These are phyloP conservation scores for Sinocyclocheilus grahami DNA, from an alignment of 2,113 vertebrate genomes.

Conservation along the genomic window DNA sequence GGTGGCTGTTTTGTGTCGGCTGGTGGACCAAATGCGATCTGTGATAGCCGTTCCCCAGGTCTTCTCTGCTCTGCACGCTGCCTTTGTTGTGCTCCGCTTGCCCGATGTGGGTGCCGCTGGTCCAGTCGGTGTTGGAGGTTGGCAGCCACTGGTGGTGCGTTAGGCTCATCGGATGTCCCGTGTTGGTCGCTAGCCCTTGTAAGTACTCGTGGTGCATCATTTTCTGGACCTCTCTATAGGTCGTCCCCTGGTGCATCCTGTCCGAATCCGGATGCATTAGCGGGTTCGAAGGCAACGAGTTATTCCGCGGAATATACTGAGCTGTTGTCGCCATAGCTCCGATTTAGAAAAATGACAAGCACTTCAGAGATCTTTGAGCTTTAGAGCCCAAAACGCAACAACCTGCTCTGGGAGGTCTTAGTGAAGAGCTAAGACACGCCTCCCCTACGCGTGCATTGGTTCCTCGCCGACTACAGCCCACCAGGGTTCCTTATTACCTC, in stretches of 20 bases:
- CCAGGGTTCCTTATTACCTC: conserved; percentile 53
- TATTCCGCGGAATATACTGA: conserved; percentile 92
- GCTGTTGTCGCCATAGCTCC: conserved; percentile 94
- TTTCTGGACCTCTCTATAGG: conserved; percentile 97
- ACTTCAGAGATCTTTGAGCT: conserved; percentile 81
- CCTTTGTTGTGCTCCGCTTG: conserved; percentile 86
- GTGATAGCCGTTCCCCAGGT: conserved; percentile 85
- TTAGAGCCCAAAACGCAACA: conserved; percentile 82
- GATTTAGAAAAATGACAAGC: conserved; percentile 83
- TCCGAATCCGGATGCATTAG: conserved; percentile 94
- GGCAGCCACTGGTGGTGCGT: conserved; percentile 96
- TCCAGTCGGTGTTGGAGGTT: conserved; percentile 86
- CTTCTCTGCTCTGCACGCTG: conserved; percentile 81
- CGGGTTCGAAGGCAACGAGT: conserved; percentile 86
- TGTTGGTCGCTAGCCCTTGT: conserved; percentile 90
- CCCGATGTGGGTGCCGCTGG: conserved; percentile 85
- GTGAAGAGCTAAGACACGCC: conserved; percentile 76
- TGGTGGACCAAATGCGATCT: conserved; percentile 90
- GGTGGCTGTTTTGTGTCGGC: conserved; percentile 81
- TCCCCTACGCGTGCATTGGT: conserved; percentile 78
- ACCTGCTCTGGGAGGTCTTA: conserved; percentile 82
- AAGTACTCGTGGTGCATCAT: conserved; percentile 98
- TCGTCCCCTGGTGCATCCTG: conserved; percentile 91
- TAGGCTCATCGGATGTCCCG: conserved; percentile 91
- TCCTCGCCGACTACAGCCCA: conserved; percentile 72